A percentile compares a stretch with the other conserved stretches of the same genome.
Conservation (phyloP, 1,140 invertebrate species). For the Amyelois transitella region DNA sequence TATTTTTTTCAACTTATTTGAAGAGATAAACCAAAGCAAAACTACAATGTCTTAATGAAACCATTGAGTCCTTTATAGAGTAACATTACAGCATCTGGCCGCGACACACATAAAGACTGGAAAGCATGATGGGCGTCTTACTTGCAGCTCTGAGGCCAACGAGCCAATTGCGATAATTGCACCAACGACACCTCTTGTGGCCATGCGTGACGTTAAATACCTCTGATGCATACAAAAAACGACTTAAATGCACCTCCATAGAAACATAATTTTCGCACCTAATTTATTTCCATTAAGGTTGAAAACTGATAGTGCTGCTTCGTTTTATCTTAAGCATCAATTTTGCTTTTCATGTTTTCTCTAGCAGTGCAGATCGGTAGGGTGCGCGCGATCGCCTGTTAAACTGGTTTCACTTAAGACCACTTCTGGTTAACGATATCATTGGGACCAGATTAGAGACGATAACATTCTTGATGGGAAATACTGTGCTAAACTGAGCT, state of each 20-base stretch:
- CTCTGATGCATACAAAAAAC: slow-evolving; percentile 21
- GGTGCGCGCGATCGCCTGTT: slow-evolving; percentile 49
- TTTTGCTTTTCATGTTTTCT: slow-evolving; percentile 42
- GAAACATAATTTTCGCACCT: neutral
- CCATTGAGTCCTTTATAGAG: neutral
- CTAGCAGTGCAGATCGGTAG: slow-evolving; percentile 39
- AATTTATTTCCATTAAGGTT: slow-evolving; percentile 12
- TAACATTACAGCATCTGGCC: neutral
- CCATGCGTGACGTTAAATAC: slow-evolving; percentile 44
- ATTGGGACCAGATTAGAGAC: slow-evolving; percentile 62
- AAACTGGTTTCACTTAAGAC: slow-evolving; percentile 60
- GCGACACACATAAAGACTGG: slow-evolving; percentile 16
- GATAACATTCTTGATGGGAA: slow-evolving; percentile 57
- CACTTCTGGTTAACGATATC: slow-evolving; percentile 68
- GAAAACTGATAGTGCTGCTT: slow-evolving; percentile 9
- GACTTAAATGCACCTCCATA: slow-evolving; percentile 16
- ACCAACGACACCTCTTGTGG: slow-evolving; percentile 52
- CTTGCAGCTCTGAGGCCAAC: slow-evolving; percentile 46
- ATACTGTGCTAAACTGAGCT: slow-evolving; percentile 52
- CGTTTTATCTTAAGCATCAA: slow-evolving; percentile 1
- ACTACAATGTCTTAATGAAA: slow-evolving; percentile 4
- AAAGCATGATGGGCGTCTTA: slow-evolving; percentile 54
- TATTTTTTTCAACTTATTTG: too few relatives aligned
- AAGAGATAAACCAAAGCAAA: slow-evolving; percentile 15
- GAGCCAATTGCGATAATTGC: slow-evolving; percentile 71